Percentiles rank a stretch among this genome's conserved stretches.
Evolutionary conservation across 2,888 invertebrate genomes (phyloP).

Genomic region (Seladonia tumulorum): DNA sequence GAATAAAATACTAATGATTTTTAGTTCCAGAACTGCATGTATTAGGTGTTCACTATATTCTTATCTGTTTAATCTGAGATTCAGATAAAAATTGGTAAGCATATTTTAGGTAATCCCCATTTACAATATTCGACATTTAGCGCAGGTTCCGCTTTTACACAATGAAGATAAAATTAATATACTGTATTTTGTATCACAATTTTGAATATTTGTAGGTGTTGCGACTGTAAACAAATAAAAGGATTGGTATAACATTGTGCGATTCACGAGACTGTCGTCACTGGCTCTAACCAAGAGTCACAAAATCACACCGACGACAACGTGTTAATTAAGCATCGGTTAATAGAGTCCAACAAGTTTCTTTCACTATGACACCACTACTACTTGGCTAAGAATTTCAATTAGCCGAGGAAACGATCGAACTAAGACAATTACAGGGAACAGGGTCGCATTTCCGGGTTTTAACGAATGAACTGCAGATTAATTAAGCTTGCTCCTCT

Average conservation of each 20-base stretch:
- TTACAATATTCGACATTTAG: too few relatives aligned
- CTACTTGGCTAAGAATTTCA: slow-evolving; percentile 76
- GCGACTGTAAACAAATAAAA: background rate
- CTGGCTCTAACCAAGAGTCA: too few relatives aligned
- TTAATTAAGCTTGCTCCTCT: slow-evolving; percentile 75
- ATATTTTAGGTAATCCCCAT: too few relatives aligned
- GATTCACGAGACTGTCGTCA: background rate
- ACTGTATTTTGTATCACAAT: too few relatives aligned
- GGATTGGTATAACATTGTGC: background rate
- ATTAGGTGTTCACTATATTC: too few relatives aligned
- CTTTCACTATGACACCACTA: slow-evolving; percentile 46
- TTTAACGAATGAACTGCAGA: slow-evolving; percentile 78
- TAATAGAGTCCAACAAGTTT: slow-evolving; percentile 59
- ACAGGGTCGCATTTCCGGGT: slow-evolving; percentile 78
- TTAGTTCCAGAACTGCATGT: too few relatives aligned
- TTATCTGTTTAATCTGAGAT: too few relatives aligned
- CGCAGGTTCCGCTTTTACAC: too few relatives aligned
- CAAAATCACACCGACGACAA: slow-evolving; percentile 16
- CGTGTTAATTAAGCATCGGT: slow-evolving; percentile 63
- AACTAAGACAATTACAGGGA: slow-evolving; percentile 78
- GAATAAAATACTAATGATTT: too few relatives aligned
- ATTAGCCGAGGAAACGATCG: slow-evolving; percentile 70
- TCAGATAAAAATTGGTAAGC: too few relatives aligned
- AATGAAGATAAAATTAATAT: too few relatives aligned
- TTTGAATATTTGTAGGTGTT: too few relatives aligned